Percentiles rank a stretch among this genome's conserved stretches.
Conservation (phyloP, 2,888 invertebrate genomes). For the Ptycholaimellus sp. region DNA sequence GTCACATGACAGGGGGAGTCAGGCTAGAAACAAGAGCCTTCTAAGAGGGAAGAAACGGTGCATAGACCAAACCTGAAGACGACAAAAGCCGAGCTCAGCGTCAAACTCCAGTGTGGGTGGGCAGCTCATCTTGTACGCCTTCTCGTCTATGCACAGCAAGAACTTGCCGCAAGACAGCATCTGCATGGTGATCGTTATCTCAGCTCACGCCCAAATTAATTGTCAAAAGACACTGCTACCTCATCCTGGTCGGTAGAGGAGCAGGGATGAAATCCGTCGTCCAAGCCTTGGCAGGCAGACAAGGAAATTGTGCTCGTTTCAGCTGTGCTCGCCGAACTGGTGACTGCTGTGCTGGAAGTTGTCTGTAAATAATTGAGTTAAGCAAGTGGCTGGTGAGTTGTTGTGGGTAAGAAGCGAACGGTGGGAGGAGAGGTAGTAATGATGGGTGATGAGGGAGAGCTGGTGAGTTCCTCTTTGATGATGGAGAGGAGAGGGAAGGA, state of each 20-base stretch:
- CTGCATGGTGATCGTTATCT: no score
- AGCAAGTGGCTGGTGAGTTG: no score
- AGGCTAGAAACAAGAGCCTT: no score
- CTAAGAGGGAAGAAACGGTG: no score
- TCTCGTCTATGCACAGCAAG: slow-evolving; percentile 14
- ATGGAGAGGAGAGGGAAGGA: slow-evolving; percentile 20
- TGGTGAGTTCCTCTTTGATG: slow-evolving; percentile 18
- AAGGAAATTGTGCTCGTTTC: slow-evolving; percentile 4
- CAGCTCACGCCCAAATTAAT: no score
- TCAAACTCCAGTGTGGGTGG: slow-evolving; percentile 16
- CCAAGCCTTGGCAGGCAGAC: slow-evolving; percentile 11
- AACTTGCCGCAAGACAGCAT: slow-evolving; percentile 11
- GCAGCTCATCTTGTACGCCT: slow-evolving; percentile 11
- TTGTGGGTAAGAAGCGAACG: no score
- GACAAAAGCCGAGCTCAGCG: slow-evolving; percentile 8
- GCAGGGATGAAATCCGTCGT: slow-evolving; percentile 14
- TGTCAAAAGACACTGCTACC: no score
- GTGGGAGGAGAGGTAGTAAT: slow-evolving; percentile 2
- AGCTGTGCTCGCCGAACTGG: no score
- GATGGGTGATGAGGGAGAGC: slow-evolving; percentile 6
- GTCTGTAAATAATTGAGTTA: no score
- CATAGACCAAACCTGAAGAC: no score
- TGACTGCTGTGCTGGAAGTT: no score
- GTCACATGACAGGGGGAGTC: background rate
- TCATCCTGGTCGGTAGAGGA: no score